These are phyloP conservation scores for Aptenodytes forsteri DNA, from an alignment of 2,113 vertebrate species.

Conservation along the genomic window DNA sequence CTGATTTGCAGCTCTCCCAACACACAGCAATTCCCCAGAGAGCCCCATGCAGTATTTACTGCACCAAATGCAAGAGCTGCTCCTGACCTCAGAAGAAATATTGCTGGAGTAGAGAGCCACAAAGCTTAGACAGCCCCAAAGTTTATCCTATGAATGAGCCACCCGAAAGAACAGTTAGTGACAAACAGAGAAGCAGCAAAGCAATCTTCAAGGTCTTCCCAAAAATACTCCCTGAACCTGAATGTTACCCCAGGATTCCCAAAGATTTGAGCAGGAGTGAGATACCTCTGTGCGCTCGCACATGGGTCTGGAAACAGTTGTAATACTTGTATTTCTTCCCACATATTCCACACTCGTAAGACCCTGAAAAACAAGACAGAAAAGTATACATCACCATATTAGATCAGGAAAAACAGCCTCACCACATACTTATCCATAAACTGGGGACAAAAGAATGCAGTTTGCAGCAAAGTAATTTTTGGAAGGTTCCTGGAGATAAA, in stretches of 20 bases:
- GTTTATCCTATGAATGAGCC: background rate
- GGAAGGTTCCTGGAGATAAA: slow-evolving; percentile 27
- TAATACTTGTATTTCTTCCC: slow-evolving; percentile 99
- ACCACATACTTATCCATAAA: background rate
- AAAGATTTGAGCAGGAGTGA: background rate
- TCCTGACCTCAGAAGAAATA: background rate
- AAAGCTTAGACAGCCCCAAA: background rate
- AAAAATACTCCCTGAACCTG: background rate
- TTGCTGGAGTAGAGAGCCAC: background rate
- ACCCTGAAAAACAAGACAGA: slow-evolving; percentile 81
- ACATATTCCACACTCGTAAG: slow-evolving; percentile 94
- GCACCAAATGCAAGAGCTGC: background rate
- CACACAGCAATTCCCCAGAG: background rate
- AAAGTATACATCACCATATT: background rate
- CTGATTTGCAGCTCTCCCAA: background rate
- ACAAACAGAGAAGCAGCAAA: background rate
- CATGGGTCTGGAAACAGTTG: slow-evolving; percentile 99
- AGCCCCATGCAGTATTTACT: background rate
- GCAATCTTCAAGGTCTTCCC: background rate
- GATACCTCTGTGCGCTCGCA: slow-evolving; percentile 95
- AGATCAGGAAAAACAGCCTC: background rate
- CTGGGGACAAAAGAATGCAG: background rate
- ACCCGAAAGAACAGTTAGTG: background rate
- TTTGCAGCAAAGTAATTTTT: slow-evolving; percentile 9
- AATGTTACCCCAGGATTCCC: background rate